Evolutionary conservation across 2,888 invertebrate genomes (phyloP).

Genomic region (Plebejus melissa): DNA sequence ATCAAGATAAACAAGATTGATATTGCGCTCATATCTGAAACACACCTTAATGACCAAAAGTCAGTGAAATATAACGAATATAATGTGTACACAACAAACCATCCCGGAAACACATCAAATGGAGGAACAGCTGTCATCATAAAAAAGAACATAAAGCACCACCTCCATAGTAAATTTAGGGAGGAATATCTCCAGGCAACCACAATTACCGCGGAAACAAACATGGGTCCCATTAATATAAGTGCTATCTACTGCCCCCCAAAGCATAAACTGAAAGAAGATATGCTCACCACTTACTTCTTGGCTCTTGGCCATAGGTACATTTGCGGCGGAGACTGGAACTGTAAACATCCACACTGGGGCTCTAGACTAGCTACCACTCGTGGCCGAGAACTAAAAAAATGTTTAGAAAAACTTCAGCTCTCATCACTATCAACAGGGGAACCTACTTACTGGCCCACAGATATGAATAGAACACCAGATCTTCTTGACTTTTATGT

Average conservation of each 20-base stretch:
- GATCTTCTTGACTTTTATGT: conserved; percentile 32
- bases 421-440: conserved; percentile 26
- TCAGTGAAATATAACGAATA: not conserved
- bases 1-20: not conserved
- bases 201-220: not conserved
- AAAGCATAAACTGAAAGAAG: not conserved
- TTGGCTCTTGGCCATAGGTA: conserved; percentile 30
- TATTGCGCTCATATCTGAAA: not conserved
- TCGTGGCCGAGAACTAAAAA: conserved; percentile 35
- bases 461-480: conserved; percentile 30
- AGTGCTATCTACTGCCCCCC: not conserved
- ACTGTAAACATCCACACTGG: conserved; percentile 37
- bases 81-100: not conserved
- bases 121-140: not conserved
- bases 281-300: not conserved
- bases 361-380: conserved; percentile 35
- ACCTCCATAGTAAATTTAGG: not conserved
- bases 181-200: not conserved
- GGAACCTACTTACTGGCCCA: conserved; percentile 32
- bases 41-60: not conserved
- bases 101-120: not conserved
- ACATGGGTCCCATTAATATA: not conserved
- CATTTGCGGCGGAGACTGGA: conserved; percentile 36
- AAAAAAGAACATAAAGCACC: not conserved
- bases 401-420: conserved; percentile 18